Base-by-base conservation (phyloP, 1,140 invertebrate species). In the Trichonephila clavata region DNA sequence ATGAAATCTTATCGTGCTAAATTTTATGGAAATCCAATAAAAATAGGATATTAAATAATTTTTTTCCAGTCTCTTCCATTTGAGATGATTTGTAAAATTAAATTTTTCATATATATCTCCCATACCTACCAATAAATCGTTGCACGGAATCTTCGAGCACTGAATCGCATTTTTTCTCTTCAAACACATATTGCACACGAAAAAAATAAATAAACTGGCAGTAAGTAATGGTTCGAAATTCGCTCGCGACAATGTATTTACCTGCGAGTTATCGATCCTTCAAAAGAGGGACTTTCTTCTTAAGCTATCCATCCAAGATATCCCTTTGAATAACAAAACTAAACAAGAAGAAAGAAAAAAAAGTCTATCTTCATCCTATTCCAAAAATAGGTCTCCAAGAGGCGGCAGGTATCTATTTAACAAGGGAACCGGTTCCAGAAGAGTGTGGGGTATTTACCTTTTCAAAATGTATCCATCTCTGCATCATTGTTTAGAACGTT, bases 401-500 rank as follows among this genome's bases (percentile, higher is more conserved):
- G 86, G 24, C 32, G 65, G n/a, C 10, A 27, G 65, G 65, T 24
- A 68, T 68, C 65, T 21, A 68, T 14, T 68, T 71, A 61, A 71
- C 20, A 39, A 68, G 39, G 24, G 27, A 88, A 88, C 86, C 86
- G 86, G 86, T 88, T 88, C 63, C 39, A 8, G 32, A 3, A 50
- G n/a, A 50, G n/a, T 57, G 80, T 16, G 32, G 86, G 61, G 39
- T 88, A 65, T 88, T 88, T 71, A 71, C 61, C 63, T 59, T 88
- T 71, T 71, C 86, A 71, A 71, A 88, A 71, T 88, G 86, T 88
- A 88, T 88, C 81, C 81, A 84, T 84, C 63, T 71, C 18, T 18
- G n/a, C 43, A 88, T 39, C 63, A 88, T 88, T 88, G 86, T 88
- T 88, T 88, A 63, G n/a, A 43, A 50, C 20, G 27, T 21, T 43